Base-by-base conservation (phyloP, 23 tunicate genomes). In the Botrylloides violaceus region DNA sequence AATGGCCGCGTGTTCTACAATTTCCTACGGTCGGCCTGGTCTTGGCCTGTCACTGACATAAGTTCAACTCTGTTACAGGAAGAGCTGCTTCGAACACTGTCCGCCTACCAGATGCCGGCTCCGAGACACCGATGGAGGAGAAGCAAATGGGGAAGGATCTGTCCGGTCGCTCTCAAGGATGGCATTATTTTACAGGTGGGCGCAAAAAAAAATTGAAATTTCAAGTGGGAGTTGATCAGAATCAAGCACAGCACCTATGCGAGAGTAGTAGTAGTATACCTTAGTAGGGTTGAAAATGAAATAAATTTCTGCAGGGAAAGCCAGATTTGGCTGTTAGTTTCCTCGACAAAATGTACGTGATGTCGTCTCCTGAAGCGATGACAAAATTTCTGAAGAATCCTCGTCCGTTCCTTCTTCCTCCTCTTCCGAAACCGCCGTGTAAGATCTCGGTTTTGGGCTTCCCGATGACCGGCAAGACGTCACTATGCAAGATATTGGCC, bases 321-420 rank as follows among this genome's bases (percentile, higher is more conserved):
- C 82, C 92, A 3, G 82, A 81, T 31, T 72, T 92, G 6, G 93
- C 98, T 2, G 84, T 85, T 7, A 68, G 83, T 38, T 92, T 92
- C 59, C 87, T 92, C 31, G 99, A 89, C 66, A 94, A 94, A 49
- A 94, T 94, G 73, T 94, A 87, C 79, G 77, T 94, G 20, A 34
- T 94, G 71, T 94, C 95, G 9, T 81, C 99, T 26, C 77, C 81
- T 4, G 99, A 94, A 70, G 95, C 95, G 23, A 81, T 87, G 95
- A 63, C 76, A 34, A 75, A 77, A 65, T 94, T 94, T 63, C 38
- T 86, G 58, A 85, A 80, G 50, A 94, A 94, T 43, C 99, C 99
- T 21, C 77, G 99, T 1, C 94, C 94, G 22, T 94, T 59, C 73
- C 60, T 94, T 7, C 72, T 86, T 6, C 99, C 99, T 33, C 95